Evolutionary conservation across 2,888 invertebrate genomes (phyloP).

Genomic region (Meliscaeva auricollis): DNA sequence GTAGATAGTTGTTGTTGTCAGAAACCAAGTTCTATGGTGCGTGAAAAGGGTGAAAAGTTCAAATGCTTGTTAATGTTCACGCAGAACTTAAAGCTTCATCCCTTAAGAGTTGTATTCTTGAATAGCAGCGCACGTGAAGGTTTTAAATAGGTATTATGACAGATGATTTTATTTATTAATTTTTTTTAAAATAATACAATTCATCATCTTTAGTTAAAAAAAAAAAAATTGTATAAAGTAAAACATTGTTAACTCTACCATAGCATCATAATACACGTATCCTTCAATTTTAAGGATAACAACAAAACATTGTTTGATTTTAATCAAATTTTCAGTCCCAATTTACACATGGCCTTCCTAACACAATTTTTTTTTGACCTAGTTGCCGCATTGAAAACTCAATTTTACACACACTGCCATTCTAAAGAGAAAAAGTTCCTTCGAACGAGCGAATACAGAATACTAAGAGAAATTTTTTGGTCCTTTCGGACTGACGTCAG

Average conservation of each 20-base stretch:
- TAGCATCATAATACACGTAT: background rate
- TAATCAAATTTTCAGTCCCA: conserved; percentile 58
- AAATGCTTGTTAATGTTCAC: conserved; percentile 38
- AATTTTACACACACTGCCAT: conserved; percentile 6
- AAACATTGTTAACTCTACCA: background rate
- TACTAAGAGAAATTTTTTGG: conserved; percentile 44
- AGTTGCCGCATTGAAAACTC: conserved; percentile 52
- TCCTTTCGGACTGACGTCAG: background rate
- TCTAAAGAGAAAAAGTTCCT: conserved; percentile 41
- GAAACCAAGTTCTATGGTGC: conserved; percentile 30
- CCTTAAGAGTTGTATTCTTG: conserved; percentile 2
- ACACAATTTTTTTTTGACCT: conserved; percentile 65
- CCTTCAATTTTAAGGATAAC: conserved; percentile 15
- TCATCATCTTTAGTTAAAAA: too few relatives aligned
- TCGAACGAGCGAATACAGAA: background rate
- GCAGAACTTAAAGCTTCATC: conserved; percentile 43
- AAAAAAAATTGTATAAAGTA: too few relatives aligned
- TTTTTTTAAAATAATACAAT: too few relatives aligned
- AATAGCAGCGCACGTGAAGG: background rate
- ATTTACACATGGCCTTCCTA: conserved; percentile 64
- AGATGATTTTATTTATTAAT: too few relatives aligned
- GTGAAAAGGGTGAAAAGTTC: conserved; percentile 58
- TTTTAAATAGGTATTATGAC: background rate
- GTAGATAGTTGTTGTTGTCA: conserved; percentile 22
- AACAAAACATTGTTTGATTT: conserved; percentile 43